Conservation (phyloP, 2,888 invertebrate species). For the Agrochola lota region DNA sequence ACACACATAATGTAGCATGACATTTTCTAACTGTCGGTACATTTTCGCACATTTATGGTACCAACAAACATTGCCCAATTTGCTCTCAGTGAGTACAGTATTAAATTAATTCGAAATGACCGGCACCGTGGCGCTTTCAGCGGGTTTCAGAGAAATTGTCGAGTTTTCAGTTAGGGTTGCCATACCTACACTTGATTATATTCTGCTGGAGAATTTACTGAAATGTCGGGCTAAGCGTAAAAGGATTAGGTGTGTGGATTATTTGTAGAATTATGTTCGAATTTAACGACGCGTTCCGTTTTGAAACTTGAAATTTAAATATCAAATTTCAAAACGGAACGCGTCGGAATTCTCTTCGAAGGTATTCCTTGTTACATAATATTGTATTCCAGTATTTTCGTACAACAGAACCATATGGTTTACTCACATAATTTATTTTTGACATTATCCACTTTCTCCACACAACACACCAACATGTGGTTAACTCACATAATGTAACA, state of each 20-base stretch:
- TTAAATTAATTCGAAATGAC: constrained; percentile 50
- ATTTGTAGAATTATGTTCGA: constrained; percentile 22
- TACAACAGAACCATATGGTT: neutral
- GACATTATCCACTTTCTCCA: neutral
- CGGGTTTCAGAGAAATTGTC: constrained; percentile 12
- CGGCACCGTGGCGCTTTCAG: constrained; percentile 17
- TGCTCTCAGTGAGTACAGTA: constrained; percentile 14
- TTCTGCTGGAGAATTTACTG: constrained; percentile 18
- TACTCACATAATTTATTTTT: neutral
- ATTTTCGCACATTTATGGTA: neutral
- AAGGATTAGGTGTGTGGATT: constrained; percentile 36
- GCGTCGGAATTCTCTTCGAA: neutral
- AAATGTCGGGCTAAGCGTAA: constrained; percentile 25
- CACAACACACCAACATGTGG: neutral
- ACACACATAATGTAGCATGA: neutral
- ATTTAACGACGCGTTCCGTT: constrained; percentile 3
- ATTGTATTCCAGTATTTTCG: neutral
- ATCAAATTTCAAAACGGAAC: neutral
- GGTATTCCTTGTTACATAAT: neutral
- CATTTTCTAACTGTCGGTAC: constrained; percentile 21
- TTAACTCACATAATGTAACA: constrained; percentile 3
- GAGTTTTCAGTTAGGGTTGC: constrained; percentile 13
- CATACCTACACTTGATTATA: neutral
- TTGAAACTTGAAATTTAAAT: neutral
- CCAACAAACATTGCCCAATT: constrained; percentile 43